Evolutionary conservation across 2,113 vertebrate species (phyloP).

Genomic region (Synodontis membranacea): DNA sequence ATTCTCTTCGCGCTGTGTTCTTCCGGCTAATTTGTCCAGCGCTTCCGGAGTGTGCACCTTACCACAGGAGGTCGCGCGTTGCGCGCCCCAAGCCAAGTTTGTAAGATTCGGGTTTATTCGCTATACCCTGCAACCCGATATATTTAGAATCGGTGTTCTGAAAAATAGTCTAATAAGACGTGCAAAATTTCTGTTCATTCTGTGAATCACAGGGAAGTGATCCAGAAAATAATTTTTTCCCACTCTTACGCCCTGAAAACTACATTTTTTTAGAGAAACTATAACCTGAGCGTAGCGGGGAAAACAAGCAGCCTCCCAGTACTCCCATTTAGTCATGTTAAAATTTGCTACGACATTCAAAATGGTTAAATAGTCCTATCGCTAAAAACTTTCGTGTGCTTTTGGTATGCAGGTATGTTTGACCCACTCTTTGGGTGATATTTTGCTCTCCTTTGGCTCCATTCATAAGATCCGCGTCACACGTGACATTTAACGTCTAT

Average conservation of each 20-base stretch:
- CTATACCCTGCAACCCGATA: neutral
- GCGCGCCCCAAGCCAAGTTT: neutral
- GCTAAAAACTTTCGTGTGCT: neutral
- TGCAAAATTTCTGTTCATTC: neutral
- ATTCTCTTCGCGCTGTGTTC: constrained; percentile 28
- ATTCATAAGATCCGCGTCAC: neutral
- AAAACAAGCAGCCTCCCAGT: neutral
- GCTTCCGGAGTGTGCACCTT: constrained; percentile 31
- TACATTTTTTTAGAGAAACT: neutral
- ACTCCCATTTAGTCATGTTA: neutral
- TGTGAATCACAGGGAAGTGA: neutral
- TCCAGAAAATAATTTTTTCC: neutral
- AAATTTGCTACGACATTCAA: neutral
- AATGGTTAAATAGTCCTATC: neutral
- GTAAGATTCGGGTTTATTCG: neutral
- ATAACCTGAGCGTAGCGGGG: neutral
- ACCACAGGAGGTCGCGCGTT: constrained; percentile 47
- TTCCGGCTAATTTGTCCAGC: constrained; percentile 45
- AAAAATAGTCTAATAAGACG: neutral
- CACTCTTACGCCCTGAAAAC: neutral
- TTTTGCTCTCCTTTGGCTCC: neutral
- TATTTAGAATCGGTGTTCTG: neutral
- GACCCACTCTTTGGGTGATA: neutral
- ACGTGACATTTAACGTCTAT: neutral
- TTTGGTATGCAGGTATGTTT: neutral